Evolutionary conservation across 1,140 invertebrate species (phyloP), one percentile per base, ranked within the genome.

Genomic region (Reticulitermes speratus): DNA sequence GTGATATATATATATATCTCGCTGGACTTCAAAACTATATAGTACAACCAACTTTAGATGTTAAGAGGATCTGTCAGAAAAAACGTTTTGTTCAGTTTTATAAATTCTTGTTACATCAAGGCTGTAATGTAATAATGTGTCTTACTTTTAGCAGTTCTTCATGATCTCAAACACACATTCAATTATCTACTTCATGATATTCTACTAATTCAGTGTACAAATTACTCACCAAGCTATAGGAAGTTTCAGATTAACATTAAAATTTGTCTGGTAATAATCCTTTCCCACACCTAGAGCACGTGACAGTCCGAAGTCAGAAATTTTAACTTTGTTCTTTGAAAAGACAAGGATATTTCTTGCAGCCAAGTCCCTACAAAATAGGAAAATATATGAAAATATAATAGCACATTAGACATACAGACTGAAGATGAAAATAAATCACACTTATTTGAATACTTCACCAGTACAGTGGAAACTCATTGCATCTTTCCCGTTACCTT

Each of bases 231-330:
- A 99, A 1, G 98, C 98, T 89, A 99, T 99, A 9, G 98, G 98
- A 87, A 99, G 92, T 92, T 99, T 99, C 38, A 99, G 93, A 92
- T 98, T 99, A 14, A 99, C 97, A 91, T 98, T 99, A 90, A 99
- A 99, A 92, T 99, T 99, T 3, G 97, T 99, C 91, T 99, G 97
- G 90, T 99, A 99, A 90, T 99, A 99, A 91, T 99, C 98, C 91
- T 99, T 99, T 14, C 98, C 98, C 84, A 98, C 97, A 16, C 98
- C 98, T n/a, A 99, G 91, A 1, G 98, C 97, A 85, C 98, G 92
- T 0, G 98, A 99, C 48, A 99, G 90, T 8, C 98, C 98, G 91
- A 99, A 99, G 91, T 99, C 98, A 16, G 98, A 99, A 65, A 99
- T 99, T 93, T 99, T 99, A 0, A 99, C 97, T 92, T 97, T 97